Evolutionary conservation across 2,113 vertebrate species (phyloP).

Genomic region (Speoplatyrhinus poulsoni): DNA sequence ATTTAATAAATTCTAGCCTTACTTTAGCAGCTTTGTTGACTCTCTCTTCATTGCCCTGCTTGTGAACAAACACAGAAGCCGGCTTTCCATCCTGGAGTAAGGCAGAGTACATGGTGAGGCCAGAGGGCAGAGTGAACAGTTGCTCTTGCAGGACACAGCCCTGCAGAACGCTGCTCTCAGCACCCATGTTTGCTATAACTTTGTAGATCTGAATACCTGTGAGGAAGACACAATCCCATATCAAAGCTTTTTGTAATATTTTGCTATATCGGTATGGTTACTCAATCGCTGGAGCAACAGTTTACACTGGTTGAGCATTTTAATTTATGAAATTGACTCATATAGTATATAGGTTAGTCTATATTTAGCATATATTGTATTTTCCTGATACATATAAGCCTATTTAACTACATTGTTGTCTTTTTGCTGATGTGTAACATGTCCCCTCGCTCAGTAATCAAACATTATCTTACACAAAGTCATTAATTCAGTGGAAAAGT

Average conservation of each 20-base stretch:
- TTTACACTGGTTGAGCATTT: too few relatives aligned
- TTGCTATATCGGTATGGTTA: too few relatives aligned
- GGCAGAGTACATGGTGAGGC: slow-evolving; percentile 83
- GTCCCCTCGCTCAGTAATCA: too few relatives aligned
- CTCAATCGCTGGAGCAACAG: too few relatives aligned
- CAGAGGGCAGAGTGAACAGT: slow-evolving; percentile 78
- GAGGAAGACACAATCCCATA: not conserved
- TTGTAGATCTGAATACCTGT: not conserved
- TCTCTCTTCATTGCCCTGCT: slow-evolving; percentile 87
- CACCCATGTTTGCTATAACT: slow-evolving; percentile 80
- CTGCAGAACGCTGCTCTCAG: slow-evolving; percentile 89
- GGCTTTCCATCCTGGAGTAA: slow-evolving; percentile 83
- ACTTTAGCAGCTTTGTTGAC: slow-evolving; percentile 97
- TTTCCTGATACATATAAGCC: too few relatives aligned
- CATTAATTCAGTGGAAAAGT: not conserved
- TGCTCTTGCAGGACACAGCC: slow-evolving; percentile 81
- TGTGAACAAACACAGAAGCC: slow-evolving; percentile 93
- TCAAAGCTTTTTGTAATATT: not conserved
- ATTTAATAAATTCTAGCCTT: slow-evolving; percentile 1
- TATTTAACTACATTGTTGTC: too few relatives aligned
- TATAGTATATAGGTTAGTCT: too few relatives aligned
- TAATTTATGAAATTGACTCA: too few relatives aligned
- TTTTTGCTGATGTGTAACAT: too few relatives aligned
- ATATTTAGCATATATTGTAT: too few relatives aligned
- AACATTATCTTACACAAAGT: not conserved